Conservation (phyloP, 35 echinoderm and acorn worm genomes). For the Ophioderma brevispina region DNA sequence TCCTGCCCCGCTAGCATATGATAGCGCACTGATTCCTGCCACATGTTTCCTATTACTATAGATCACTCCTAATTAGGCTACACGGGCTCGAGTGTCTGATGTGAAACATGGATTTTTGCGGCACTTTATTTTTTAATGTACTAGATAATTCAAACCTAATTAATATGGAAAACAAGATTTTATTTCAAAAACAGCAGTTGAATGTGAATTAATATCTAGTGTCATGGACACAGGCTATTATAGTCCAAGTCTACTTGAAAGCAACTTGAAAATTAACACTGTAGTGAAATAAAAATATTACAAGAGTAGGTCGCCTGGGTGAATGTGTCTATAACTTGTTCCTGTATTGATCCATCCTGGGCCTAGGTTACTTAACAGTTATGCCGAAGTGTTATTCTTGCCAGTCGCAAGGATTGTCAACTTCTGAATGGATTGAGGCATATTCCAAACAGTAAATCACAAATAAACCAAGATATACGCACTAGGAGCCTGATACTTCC, state of each 20-base stretch:
- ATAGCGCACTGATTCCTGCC: background rate
- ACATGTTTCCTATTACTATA: constrained; percentile 2
- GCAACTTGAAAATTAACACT: too few species aligned
- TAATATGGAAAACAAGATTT: background rate
- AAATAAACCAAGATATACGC: too few species aligned
- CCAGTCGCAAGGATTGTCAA: background rate
- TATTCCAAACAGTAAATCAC: too few species aligned
- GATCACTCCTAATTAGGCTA: background rate
- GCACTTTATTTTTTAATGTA: background rate
- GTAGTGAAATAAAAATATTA: too few species aligned
- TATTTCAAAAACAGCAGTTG: background rate
- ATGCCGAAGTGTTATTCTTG: background rate
- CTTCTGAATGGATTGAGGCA: background rate
- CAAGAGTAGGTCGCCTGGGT: background rate
- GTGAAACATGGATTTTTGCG: background rate
- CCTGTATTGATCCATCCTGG: background rate
- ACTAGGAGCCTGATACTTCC: too few species aligned
- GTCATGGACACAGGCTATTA: too few species aligned
- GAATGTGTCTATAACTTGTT: background rate
- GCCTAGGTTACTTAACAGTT: background rate
- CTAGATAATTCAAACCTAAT: background rate
- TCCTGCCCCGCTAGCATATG: too few species aligned
- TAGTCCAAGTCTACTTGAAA: too few species aligned
- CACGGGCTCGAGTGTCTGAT: background rate
- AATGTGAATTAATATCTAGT: too few species aligned